Conservation (phyloP, 2,888 invertebrate genomes). For the Melinaea menophilus region DNA sequence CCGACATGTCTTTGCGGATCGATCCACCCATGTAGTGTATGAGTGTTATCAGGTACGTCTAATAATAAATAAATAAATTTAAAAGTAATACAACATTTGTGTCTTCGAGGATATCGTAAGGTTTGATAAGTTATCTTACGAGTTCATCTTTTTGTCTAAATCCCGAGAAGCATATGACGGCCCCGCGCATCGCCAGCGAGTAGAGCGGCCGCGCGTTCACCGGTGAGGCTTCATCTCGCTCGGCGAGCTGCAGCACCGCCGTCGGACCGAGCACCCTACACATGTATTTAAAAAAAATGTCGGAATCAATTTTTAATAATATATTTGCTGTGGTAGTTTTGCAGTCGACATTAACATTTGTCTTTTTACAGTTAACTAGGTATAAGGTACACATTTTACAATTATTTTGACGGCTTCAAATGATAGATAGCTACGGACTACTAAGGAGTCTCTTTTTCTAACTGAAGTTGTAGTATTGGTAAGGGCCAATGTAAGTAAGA, state of each 20-base stretch:
- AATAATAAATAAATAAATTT: constrained; percentile 38
- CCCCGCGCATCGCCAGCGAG: constrained; percentile 91
- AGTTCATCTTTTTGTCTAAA: constrained; percentile 93
- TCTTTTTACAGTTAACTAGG: too few species aligned
- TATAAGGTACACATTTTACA: too few species aligned
- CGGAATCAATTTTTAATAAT: neutral
- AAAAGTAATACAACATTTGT: neutral
- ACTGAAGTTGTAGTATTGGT: too few species aligned
- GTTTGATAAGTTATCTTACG: constrained; percentile 73
- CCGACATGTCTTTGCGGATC: constrained; percentile 92
- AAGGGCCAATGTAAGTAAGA: too few species aligned
- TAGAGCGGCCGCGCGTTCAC: constrained; percentile 89
- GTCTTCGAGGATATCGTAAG: neutral
- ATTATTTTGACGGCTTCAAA: too few species aligned
- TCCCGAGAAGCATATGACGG: constrained; percentile 94
- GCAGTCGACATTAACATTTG: neutral
- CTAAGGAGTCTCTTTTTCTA: too few species aligned
- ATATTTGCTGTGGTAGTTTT: neutral
- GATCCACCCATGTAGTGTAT: constrained; percentile 98
- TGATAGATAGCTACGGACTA: too few species aligned
- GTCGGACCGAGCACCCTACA: constrained; percentile 87
- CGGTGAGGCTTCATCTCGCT: constrained; percentile 84
- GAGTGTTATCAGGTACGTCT: constrained; percentile 91
- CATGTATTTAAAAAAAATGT: neutral
- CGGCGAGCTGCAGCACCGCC: constrained; percentile 86